Evolutionary conservation across 1,140 invertebrate genomes (phyloP), one percentile per base, ranked within the genome.

Genomic region (Dryas iulia): DNA sequence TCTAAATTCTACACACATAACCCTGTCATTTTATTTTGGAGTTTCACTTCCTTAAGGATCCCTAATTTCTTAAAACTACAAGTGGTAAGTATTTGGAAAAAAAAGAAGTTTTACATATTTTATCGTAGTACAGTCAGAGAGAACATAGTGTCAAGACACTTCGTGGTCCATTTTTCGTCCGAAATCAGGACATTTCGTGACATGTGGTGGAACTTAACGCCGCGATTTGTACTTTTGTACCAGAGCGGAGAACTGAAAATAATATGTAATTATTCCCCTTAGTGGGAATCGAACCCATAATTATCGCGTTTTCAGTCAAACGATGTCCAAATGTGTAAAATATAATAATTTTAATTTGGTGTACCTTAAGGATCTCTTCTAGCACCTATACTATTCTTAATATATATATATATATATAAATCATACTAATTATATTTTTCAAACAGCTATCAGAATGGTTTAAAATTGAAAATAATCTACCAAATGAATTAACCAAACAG

Each of bases 391-490:
- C 2, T 28, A 3, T 28, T 2, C 26, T n/a, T n/a, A n/a, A n/a
- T n/a, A n/a, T n/a, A n/a, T n/a, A n/a, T n/a, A n/a, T n/a, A n/a
- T n/a, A n/a, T n/a, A n/a, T n/a, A n/a, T n/a, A n/a, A n/a, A n/a
- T n/a, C n/a, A n/a, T n/a, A 47, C 7, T 39, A 18, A 14, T 10
- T 21, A 18, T 2, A 3, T 18, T 47, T 28, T 28, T 28, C 6
- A 28, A 21, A 47, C 39, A 91, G 89, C 39, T 91, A 23, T 79
- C 83, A 7, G 79, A 89, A 80, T 91, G 89, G 89, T 72, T 91
- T 0, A 81, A 82, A 76, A 72, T 47, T 2, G 89, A 87, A 71
- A 79, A 83, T 21, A 69, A 77, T 1, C 59, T 91, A 30, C 89
- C 89, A 6, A 66, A 78, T 31, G 86, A 89, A 11, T 66, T 91